Conservation (phyloP, 2,888 invertebrate genomes). For the Rambutsinella grinnellia region DNA sequence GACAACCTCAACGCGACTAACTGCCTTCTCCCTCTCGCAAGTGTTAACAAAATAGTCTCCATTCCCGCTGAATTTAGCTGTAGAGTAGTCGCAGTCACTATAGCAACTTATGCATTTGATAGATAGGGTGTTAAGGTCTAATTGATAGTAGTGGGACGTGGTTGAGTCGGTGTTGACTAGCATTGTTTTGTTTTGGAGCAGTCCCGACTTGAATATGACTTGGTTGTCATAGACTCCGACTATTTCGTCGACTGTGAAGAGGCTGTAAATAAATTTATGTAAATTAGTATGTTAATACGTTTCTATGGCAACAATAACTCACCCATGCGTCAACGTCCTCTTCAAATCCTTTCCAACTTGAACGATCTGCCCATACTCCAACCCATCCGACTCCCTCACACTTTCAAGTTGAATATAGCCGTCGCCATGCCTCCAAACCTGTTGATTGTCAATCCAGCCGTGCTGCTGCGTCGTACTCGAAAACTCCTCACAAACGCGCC, state of each 20-base stretch:
- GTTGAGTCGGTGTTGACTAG: not conserved
- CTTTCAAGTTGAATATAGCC: not conserved
- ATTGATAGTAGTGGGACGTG: constrained; percentile 3
- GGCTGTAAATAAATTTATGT: too few relatives aligned
- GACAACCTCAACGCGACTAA: not conserved
- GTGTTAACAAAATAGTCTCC: not conserved
- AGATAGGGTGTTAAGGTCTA: not conserved
- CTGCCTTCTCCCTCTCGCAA: not conserved
- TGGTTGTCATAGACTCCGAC: not conserved
- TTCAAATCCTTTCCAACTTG: not conserved
- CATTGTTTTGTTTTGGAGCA: not conserved
- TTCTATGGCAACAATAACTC: too few relatives aligned
- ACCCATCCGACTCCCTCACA: not conserved
- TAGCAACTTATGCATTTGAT: constrained; percentile 6
- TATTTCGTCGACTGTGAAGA: constrained; percentile 15
- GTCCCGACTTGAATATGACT: not conserved
- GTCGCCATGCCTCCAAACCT: constrained; percentile 67
- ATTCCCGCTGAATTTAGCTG: not conserved
- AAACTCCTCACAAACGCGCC: constrained; percentile 14
- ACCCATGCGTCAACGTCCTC: not conserved
- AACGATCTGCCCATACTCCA: not conserved
- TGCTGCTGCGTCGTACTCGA: constrained; percentile 73
- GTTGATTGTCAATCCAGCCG: constrained; percentile 77
- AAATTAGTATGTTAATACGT: too few relatives aligned
- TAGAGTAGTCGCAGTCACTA: not conserved